Base-by-base conservation (phyloP, 2,797 vertebrate species). In the Lemur catta region DNA sequence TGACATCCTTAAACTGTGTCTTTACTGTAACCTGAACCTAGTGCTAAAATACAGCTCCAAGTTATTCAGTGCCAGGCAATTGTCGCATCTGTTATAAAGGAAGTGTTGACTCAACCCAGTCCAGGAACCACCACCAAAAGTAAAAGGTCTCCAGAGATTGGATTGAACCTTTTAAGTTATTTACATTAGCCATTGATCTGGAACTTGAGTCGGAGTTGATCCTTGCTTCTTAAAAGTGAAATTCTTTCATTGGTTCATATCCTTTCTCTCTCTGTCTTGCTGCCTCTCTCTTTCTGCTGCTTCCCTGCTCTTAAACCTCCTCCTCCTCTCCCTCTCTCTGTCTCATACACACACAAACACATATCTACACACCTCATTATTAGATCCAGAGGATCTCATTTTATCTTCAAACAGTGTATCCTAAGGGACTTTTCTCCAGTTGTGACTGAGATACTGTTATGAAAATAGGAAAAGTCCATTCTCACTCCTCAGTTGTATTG, bases 81-180 rank as follows among this genome's bases (percentile, higher is more conserved):
- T 95, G 95, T 93, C 92, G 57, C 14, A 26, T 97, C 50, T 79
- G 3, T 91, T 90, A 26, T 46, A 89, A 79, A 96, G 93, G 69
- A 91, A 84, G 76, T 86, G 38, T 96, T 94, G 89, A 78, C 71
- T 95, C 93, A 85, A 43, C 80, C 55, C 72, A 75, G 74, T 82
- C 59, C 50, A 82, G 93, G 82, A 91, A 74, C 85, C 0, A 1
- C 91, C 93, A 93, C 78, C 71, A 41, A 84, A 65, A 82, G 55
- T 78, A 65, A 86, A 95, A 94, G 71, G 41, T 91, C 76, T 92
- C 57, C 74, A 69, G 82, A 94, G 71, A 48, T 91, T 59, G 46
- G 71, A 46, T 63, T 69, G 67, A 50, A 52, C 90, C 74, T 95
- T 88, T 92, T 43, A 91, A 69, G 48, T 84, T 91, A 87, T 69